phyloP scores from a whole-genome alignment of 1,140 invertebrate genomes.

The Solen grandis region DNA sequence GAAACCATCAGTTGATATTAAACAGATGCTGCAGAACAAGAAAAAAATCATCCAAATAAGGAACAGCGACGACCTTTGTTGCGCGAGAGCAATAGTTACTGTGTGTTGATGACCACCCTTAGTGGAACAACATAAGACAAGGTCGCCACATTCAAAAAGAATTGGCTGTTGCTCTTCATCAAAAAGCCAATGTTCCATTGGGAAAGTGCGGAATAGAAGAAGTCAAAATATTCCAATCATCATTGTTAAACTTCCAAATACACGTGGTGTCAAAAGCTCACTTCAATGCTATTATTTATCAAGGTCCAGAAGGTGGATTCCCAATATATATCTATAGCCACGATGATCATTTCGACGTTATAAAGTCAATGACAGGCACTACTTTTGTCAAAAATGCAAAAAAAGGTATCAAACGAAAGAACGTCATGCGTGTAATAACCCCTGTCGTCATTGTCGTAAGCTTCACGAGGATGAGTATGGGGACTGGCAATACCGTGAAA shows the following conservation, averaged over 20 bases:
- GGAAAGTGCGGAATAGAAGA: slow-evolving; percentile 8
- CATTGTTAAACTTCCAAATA: background rate
- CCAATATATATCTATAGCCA: background rate
- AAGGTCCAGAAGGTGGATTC: background rate
- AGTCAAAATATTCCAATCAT: background rate
- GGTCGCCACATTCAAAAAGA: background rate
- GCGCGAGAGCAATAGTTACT: slow-evolving; percentile 7
- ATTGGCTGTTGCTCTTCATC: background rate
- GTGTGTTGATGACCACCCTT: background rate
- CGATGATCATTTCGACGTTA: background rate
- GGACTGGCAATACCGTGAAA: slow-evolving; percentile 3
- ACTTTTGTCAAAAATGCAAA: background rate
- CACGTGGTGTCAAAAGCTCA: background rate
- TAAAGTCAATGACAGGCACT: background rate
- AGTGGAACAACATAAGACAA: background rate
- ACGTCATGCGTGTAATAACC: background rate
- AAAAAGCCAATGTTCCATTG: background rate
- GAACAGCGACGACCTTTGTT: slow-evolving; percentile 9
- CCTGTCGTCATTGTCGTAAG: background rate
- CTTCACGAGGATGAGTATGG: background rate
- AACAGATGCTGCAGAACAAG: slow-evolving; percentile 2
- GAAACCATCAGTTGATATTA: slow-evolving; percentile 15
- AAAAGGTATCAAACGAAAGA: background rate
- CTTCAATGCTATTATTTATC: background rate
- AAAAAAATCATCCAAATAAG: slow-evolving; percentile 9